Evolutionary conservation across 1,140 invertebrate genomes (phyloP), one percentile per base, ranked within the genome.

Genomic region (Anoplolepis gracilipes): DNA sequence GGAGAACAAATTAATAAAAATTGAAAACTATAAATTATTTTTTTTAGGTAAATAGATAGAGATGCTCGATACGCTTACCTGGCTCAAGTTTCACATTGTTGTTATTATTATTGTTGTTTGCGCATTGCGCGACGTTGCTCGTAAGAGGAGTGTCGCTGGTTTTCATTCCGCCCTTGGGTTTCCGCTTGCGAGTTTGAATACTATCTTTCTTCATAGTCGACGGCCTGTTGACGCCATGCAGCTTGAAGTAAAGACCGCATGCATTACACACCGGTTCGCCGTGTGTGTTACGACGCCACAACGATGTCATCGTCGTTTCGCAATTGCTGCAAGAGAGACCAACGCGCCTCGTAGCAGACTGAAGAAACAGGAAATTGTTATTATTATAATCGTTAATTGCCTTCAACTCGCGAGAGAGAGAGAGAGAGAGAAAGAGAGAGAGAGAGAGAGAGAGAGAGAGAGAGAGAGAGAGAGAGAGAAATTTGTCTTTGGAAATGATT

Each of bases 131-230:
- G 13, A 64, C 61, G 19, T 73, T 77, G 53, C 65, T 39, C 2
- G 85, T 13, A 6, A 93, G 85, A 0, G 93, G 87, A 0, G 93
- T 93, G 59, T 94, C 92, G 13, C 82, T 85, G 0, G 89, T 85
- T 55, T 95, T 95, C 88, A 95, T 96, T 30, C 96, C 96, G 57
- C 96, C 96, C 93, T 98, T 98, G 0, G 98, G 98, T 93, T 99
- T 99, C 57, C 99, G 95, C 93, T 99, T 99, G 67, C 98, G 95
- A 39, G 98, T 99, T 95, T 98, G 97, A 91, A 99, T 99, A 55
- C 97, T 97, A 91, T 99, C 98, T 94, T 99, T 99, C 94, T 99
- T 99, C 99, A 99, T 99, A 10, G 98, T 96, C 59, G 98, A 90
- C 0, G 99, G 99, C 64, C 98, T 95, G 90, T 97, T 97, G 82